These are phyloP conservation scores for Symphodus melops DNA, from an alignment of 2,113 vertebrate species.

Conservation along the genomic window DNA sequence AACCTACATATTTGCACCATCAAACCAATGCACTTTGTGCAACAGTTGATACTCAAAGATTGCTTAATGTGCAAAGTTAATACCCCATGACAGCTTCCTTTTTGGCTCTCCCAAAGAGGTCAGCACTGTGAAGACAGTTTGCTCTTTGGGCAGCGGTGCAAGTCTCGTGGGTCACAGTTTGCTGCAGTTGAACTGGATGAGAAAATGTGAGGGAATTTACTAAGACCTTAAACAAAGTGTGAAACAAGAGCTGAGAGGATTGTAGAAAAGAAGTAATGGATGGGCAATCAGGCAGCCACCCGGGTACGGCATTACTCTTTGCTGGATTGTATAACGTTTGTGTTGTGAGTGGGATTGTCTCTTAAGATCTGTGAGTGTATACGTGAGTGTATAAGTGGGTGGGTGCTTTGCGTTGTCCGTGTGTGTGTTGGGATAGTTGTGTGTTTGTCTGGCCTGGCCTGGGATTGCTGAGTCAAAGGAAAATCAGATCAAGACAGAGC, in stretches of 20 bases:
- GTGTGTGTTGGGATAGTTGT: slow-evolving; percentile 21
- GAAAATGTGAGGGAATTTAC: neutral
- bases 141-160: neutral
- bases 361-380: slow-evolving; percentile 21
- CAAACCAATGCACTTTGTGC: neutral
- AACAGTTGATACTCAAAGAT: neutral
- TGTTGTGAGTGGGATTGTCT: slow-evolving; percentile 47
- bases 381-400: slow-evolving; percentile 26
- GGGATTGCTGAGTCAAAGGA: slow-evolving; percentile 75
- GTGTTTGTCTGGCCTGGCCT: slow-evolving; percentile 39
- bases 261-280: slow-evolving; percentile 29
- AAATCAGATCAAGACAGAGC: slow-evolving; percentile 69
- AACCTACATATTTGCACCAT: neutral
- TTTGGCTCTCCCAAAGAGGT: neutral
- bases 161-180: neutral
- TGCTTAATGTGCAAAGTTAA: no score
- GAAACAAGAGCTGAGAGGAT: neutral
- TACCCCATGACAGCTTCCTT: neutral
- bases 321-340: slow-evolving; percentile 53
- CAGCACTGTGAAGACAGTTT: neutral
- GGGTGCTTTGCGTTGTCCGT: neutral
- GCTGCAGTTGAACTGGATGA: neutral
- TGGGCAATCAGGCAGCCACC: slow-evolving; percentile 31
- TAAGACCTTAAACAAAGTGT: slow-evolving; percentile 12
- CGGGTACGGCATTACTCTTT: slow-evolving; percentile 37